These are phyloP conservation scores for Autographa gamma DNA, from an alignment of 2,888 invertebrate genomes.

Conservation along the genomic window DNA sequence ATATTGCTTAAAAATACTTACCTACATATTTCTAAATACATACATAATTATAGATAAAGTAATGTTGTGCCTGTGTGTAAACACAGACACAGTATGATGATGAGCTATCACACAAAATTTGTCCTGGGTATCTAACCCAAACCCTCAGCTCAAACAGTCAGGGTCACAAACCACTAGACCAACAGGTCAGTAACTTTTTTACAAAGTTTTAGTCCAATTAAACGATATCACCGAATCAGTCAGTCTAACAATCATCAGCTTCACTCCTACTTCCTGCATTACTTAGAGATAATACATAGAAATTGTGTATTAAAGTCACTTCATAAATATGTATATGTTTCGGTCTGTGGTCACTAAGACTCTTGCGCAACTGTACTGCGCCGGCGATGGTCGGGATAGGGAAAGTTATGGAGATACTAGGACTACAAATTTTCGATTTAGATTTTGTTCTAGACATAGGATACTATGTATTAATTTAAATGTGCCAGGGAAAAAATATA, in stretches of 20 bases:
- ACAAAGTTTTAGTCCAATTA: conserved; percentile 68
- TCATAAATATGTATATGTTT: conserved; percentile 88
- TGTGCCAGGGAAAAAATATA: too few species aligned
- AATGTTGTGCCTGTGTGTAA: too few species aligned
- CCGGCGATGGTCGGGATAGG: conserved; percentile 74
- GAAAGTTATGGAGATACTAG: conserved; percentile 44
- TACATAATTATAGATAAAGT: too few species aligned
- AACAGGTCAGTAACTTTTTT: background rate
- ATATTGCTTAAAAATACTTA: too few species aligned
- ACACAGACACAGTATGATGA: too few species aligned
- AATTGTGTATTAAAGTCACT: conserved; percentile 88
- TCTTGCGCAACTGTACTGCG: conserved; percentile 86
- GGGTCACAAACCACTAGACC: too few species aligned
- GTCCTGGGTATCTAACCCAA: too few species aligned
- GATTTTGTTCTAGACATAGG: background rate
- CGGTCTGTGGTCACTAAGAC: conserved; percentile 86
- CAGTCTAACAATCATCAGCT: conserved; percentile 79
- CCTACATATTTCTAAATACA: too few species aligned
- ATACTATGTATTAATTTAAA: too few species aligned
- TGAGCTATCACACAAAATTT: too few species aligned
- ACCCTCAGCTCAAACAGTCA: too few species aligned
- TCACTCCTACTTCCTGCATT: conserved; percentile 85
- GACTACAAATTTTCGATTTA: conserved; percentile 18
- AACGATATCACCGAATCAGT: conserved; percentile 65
- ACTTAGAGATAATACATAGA: conserved; percentile 88